Base-by-base conservation (phyloP, 2,113 vertebrate genomes). In the Equus przewalskii region DNA sequence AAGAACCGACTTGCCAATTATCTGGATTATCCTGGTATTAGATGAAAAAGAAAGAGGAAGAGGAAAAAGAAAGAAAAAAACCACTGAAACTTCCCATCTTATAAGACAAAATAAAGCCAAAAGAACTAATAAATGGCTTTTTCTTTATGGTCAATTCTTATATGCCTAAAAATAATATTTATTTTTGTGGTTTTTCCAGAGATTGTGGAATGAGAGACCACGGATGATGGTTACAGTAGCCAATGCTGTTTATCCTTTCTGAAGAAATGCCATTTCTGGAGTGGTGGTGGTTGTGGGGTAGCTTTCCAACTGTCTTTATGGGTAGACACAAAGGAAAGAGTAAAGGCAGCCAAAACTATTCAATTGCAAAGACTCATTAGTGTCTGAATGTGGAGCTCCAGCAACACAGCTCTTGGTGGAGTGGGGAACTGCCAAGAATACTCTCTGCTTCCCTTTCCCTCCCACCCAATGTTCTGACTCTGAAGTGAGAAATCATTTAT, bases 271-370 rank as follows among this genome's bases (percentile, higher is more conserved):
- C 16, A 13, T 67, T 81, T 91, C 69, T 54, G 18, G 28, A 93
- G 92, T 33, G 72, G 13, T 69, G 11, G 33, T 11, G 10, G 21
- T 41, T 26, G 24, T 15, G 6, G 18, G n/a, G 36, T 21, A 80
- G 28, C 24, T 88, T 79, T 95, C 80, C 90, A 95, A 30, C 69
- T 54, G 16, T 73, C 72, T 95, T 83, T 86, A 51, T 88, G 75
- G 83, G 56, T 36, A 79, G 33, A 54, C 10, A 86, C 49, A 76
- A 90, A 95, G 56, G n/a, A 79, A 82, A 51, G 51, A 26, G 73
- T 65, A 81, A 51, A 92, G 21, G 30, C 44, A 82, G 75, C 41
- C 75, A 81, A 80, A 64, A 49, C 16, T 73, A 18, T 65, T 82
- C 22, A 82, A 46, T 6, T 62, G 10, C 16, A 56, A 64, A 96